phyloP scores from a whole-genome alignment of 2,888 invertebrate genomes.

The Netelia virgata region DNA sequence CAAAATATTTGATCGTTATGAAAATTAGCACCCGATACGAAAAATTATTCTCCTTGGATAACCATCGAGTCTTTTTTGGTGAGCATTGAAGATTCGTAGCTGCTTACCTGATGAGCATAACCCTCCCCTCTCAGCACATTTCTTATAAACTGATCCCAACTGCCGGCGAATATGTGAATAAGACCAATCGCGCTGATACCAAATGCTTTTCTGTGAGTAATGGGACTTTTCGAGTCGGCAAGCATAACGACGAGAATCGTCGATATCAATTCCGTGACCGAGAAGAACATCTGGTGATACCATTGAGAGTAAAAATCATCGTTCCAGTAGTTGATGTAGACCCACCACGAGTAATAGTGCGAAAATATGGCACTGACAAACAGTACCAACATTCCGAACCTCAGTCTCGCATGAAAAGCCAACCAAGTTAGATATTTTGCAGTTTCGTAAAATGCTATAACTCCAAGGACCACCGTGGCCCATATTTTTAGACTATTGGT shows the following conservation, averaged over 20 bases:
- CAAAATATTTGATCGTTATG: too few species aligned
- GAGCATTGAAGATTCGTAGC: neutral
- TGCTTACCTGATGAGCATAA: slow-evolving; percentile 87
- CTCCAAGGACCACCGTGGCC: slow-evolving; percentile 87
- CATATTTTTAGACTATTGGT: slow-evolving; percentile 89
- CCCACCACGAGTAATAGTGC: slow-evolving; percentile 91
- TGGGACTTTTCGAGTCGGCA: slow-evolving; percentile 86
- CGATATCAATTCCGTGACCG: slow-evolving; percentile 88
- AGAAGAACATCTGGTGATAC: slow-evolving; percentile 89
- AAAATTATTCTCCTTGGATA: too few species aligned
- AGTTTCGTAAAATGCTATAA: slow-evolving; percentile 88
- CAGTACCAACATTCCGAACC: slow-evolving; percentile 88
- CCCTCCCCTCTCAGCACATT: slow-evolving; percentile 89
- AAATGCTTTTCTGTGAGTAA: slow-evolving; percentile 87
- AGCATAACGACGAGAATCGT: slow-evolving; percentile 87
- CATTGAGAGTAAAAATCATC: slow-evolving; percentile 90
- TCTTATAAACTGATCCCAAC: slow-evolving; percentile 88
- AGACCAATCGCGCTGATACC: slow-evolving; percentile 87
- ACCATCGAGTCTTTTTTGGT: too few species aligned
- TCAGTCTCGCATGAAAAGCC: slow-evolving; percentile 86
- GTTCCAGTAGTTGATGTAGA: slow-evolving; percentile 90
- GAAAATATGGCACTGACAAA: slow-evolving; percentile 88
- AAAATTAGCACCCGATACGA: too few species aligned
- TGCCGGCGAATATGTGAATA: slow-evolving; percentile 88
- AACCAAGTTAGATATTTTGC: slow-evolving; percentile 87